These are phyloP conservation scores for Ceraclea dissimilis DNA, from an alignment of 2,888 invertebrate genomes.

Conservation along the genomic window DNA sequence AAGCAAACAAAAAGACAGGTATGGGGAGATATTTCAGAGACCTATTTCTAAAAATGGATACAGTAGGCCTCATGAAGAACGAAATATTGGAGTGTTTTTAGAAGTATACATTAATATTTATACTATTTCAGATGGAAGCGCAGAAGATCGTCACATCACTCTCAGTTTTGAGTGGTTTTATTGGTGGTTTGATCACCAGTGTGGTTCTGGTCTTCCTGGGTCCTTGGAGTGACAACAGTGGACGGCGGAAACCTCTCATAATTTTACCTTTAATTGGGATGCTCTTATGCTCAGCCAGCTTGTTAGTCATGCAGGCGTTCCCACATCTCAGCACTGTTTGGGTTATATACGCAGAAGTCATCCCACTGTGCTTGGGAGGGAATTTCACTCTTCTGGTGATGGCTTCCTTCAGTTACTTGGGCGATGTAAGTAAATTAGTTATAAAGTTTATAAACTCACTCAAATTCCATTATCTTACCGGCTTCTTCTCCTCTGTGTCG, in stretches of 20 bases:
- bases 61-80: too few relatives aligned
- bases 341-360: conserved; percentile 41
- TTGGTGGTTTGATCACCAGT: conserved; percentile 47
- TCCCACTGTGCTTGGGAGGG: conserved; percentile 64
- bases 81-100: too few relatives aligned
- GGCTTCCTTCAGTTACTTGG: conserved; percentile 70
- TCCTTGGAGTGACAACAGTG: conserved; percentile 56
- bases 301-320: conserved; percentile 40
- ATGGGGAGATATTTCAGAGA: too few relatives aligned
- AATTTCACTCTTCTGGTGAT: conserved; percentile 64
- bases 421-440: conserved; percentile 53
- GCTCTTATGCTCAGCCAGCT: conserved; percentile 42
- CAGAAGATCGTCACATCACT: conserved; percentile 18
- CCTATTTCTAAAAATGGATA: too few relatives aligned
- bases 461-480: too few relatives aligned
- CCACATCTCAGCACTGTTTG: conserved; percentile 41
- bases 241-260: conserved; percentile 50
- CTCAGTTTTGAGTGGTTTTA: conserved; percentile 9
- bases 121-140: conserved; percentile 16
- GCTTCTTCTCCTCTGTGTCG: too few relatives aligned
- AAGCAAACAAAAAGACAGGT: too few relatives aligned
- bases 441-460: too few relatives aligned
- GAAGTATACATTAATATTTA: neutral
- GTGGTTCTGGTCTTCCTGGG: conserved; percentile 51
- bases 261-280: conserved; percentile 50